Evolutionary conservation across 2,888 invertebrate species (phyloP), one percentile per base, ranked within the genome.

Genomic region (Drosophila robusta): DNA sequence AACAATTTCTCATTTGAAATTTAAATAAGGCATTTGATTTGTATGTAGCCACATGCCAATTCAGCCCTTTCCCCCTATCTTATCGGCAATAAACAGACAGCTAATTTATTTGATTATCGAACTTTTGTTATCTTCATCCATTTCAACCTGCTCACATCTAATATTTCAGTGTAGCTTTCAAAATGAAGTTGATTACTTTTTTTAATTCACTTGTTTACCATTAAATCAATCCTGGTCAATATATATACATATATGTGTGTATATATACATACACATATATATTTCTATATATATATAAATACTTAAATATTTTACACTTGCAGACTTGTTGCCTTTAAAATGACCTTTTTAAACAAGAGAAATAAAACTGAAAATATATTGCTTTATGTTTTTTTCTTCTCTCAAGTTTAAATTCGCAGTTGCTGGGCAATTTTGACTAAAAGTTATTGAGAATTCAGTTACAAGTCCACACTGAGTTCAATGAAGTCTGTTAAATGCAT

Each of bases 401-500:
- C n/a, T 44, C 12, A 16, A 32, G 16, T 32, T 24, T 29, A 52
- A 18, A 14, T 14, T 24, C 29, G n/a, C 39, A 51, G 12, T 1
- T 34, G 2, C 26, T 9, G 32, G 8, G 2, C 24, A 32, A 51
- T 24, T 11, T 22, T 60, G 60, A 58, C 50, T 60, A 46, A 36
- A 38, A 32, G 34, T 16, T 7, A 2, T 14, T 16, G 16, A 8
- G 7, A 11, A 41, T 51, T 46, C 29, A 38, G 41, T 38, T 24
- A 8, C 34, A 39, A 24, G 9, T 22, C 22, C 38, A 32, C 38
- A 29, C 51, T 47, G 46, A 22, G 18, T 11, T 47, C 8, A 42
- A 56, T 41, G 0, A 3, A 46, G 24, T 46, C 45, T 58, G 63
- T 63, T 51, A 41, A 22, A n/a, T 34, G 11, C 18, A n/a, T 45